Percentiles rank a stretch among this genome's conserved stretches.
Evolutionary conservation across 2,113 vertebrate species (phyloP).

Genomic region (Climacteris rufus): DNA sequence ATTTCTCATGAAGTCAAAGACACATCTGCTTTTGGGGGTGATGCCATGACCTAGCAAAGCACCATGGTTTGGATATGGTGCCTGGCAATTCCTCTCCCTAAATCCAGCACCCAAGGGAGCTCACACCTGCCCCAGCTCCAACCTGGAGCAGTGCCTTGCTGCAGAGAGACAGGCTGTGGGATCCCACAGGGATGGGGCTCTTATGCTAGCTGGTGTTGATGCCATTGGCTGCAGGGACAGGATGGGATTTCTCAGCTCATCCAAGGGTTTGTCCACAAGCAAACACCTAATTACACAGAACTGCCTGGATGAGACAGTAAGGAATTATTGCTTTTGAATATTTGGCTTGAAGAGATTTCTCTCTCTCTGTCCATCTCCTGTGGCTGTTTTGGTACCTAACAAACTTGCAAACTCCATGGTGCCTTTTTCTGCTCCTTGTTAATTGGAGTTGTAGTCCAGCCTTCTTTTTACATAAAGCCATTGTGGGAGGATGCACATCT

Average conservation of each 20-base stretch:
- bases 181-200: background rate
- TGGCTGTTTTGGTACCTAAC: background rate
- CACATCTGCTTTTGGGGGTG: fast-evolving
- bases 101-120: background rate
- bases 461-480: background rate
- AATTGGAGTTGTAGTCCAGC: background rate
- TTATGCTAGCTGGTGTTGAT: background rate
- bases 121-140: background rate
- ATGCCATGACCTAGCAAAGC: background rate
- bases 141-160: fast-evolving
- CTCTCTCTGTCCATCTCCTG: background rate
- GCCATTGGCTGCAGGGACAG: background rate
- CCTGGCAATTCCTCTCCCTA: background rate
- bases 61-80: no score
- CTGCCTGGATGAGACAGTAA: background rate
- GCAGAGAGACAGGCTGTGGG: fast-evolving
- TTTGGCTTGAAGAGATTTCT: background rate
- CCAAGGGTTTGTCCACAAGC: background rate
- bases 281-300: background rate
- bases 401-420: background rate
- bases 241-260: background rate
- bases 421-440: background rate
- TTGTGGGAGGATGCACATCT: background rate
- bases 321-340: background rate
- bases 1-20: background rate